phyloP scores from a whole-genome alignment of 2,113 vertebrate species.

The Podiceps cristatus region DNA sequence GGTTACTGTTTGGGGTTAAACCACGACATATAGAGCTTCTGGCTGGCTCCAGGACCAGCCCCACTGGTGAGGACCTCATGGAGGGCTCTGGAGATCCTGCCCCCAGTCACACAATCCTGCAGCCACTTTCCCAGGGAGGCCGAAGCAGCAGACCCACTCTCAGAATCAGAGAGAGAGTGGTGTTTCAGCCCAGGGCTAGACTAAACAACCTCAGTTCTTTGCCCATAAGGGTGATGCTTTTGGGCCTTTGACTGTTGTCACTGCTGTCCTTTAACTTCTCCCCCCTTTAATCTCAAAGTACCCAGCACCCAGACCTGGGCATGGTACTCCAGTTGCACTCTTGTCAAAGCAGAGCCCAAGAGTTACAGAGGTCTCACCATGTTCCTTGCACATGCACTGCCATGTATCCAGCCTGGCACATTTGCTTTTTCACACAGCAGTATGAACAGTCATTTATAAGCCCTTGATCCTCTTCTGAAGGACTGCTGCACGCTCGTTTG shows the following conservation, averaged over 20 bases:
- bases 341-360: neutral
- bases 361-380: neutral
- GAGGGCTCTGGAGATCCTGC: neutral
- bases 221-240: neutral
- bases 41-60: neutral
- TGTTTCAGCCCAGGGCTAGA: neutral
- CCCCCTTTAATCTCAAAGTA: neutral
- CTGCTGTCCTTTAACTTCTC: neutral
- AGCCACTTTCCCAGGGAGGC: fast-evolving
- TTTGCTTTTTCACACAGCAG: neutral
- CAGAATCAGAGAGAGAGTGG: fast-evolving
- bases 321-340: neutral
- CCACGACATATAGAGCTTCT: too few species aligned
- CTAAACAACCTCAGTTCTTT: neutral
- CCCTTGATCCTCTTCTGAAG: neutral
- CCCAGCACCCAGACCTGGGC: neutral
- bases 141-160: neutral
- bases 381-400: neutral
- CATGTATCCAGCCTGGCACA: neutral
- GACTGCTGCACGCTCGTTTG: neutral
- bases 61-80: neutral
- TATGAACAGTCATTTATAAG: neutral
- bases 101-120: neutral
- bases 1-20: too few species aligned
- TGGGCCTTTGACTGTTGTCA: neutral